phyloP scores from a whole-genome alignment of 2,797 vertebrate species.

The Gastrophryne carolinensis region DNA sequence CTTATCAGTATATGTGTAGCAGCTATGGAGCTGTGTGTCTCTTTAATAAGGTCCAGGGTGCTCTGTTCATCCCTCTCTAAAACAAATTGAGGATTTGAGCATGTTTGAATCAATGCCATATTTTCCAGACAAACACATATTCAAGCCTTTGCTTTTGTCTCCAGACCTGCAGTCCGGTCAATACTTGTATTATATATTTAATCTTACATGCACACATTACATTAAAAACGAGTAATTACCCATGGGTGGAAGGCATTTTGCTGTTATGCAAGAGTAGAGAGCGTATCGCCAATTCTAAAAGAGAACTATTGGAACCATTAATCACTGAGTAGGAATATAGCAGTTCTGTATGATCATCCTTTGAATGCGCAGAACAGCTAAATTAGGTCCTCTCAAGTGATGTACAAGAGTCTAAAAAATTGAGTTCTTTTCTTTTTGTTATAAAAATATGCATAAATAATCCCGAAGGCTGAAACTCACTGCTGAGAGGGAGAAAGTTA shows the following conservation, averaged over 20 bases:
- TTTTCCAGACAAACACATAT: conserved; percentile 17
- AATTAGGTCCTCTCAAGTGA: conserved; percentile 40
- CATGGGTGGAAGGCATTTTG: conserved; percentile 53
- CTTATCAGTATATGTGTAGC: too few species aligned
- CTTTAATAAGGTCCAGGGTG: too few species aligned
- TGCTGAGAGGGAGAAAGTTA: conserved; percentile 1
- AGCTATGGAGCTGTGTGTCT: too few species aligned
- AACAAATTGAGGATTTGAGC: conserved; percentile 7
- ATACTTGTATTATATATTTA: conserved; percentile 53
- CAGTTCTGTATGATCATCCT: conserved; percentile 32
- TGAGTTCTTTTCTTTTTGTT: neutral
- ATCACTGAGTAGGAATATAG: conserved; percentile 37
- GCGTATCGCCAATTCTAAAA: conserved; percentile 52
- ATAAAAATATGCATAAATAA: conserved; percentile 31
- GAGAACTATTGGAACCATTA: conserved; percentile 54
- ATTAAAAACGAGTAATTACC: conserved; percentile 55
- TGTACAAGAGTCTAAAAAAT: conserved; percentile 24
- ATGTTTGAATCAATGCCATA: conserved; percentile 27
- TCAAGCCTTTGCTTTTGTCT: conserved; percentile 48
- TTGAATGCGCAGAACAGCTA: conserved; percentile 25
- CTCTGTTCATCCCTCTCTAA: neutral
- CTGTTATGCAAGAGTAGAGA: conserved; percentile 54
- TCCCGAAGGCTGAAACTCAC: conserved; percentile 29
- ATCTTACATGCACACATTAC: conserved; percentile 53
- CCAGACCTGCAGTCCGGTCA: conserved; percentile 50